A percentile compares a stretch with the other conserved stretches of the same genome.
Evolutionary conservation across 2,797 vertebrate genomes (phyloP).

Genomic region (Cetoscarus ocellatus): DNA sequence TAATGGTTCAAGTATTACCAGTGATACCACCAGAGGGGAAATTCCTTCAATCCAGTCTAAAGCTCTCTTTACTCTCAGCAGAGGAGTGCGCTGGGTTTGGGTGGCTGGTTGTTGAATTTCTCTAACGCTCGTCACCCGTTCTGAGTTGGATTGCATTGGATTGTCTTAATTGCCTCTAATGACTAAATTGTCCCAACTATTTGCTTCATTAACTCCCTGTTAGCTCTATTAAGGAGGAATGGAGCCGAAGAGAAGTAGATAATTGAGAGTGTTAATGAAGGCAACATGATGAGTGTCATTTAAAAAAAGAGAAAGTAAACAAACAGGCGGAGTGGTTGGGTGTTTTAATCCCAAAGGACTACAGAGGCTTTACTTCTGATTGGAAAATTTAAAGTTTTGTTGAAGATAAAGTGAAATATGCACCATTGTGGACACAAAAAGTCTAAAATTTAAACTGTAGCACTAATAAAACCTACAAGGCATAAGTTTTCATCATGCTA

Average conservation of each 20-base stretch:
- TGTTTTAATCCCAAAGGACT: conserved; percentile 13
- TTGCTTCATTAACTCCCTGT: conserved; percentile 83
- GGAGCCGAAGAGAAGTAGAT: conserved; percentile 63
- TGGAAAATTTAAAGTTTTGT: background rate
- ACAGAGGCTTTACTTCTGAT: background rate
- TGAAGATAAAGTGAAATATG: background rate
- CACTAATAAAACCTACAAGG: background rate
- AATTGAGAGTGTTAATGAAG: conserved; percentile 78
- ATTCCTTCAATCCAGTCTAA: conserved; percentile 68
- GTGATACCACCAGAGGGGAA: conserved; percentile 71
- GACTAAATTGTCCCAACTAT: conserved; percentile 85
- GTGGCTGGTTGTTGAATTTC: conserved; percentile 59
- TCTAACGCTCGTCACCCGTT: conserved; percentile 38
- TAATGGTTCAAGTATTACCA: conserved; percentile 70
- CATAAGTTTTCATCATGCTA: too few relatives aligned
- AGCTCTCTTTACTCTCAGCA: conserved; percentile 44
- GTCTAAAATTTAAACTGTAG: background rate
- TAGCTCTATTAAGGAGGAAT: conserved; percentile 78
- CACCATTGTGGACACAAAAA: too few relatives aligned
- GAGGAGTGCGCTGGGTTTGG: conserved; percentile 43
- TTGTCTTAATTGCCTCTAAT: conserved; percentile 84
- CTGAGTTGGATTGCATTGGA: conserved; percentile 76
- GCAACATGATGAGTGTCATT: conserved; percentile 50
- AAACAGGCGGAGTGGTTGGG: background rate
- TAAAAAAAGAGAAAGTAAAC: conserved; percentile 24